Base-by-base conservation (phyloP, 2,888 invertebrate genomes). In the Drosophila sordidula region DNA sequence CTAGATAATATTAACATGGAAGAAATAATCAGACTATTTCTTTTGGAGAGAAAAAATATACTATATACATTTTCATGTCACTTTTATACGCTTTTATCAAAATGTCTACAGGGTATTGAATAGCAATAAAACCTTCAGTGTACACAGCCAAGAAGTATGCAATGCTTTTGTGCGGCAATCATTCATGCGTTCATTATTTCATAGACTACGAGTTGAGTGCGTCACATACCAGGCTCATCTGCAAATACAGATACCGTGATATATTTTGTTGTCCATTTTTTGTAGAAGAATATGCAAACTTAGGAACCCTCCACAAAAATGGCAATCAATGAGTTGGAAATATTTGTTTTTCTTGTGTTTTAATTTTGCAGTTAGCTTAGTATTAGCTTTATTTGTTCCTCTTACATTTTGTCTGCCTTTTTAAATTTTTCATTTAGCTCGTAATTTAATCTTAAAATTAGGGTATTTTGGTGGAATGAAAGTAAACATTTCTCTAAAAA, bases 271-370 rank as follows among this genome's bases (percentile, higher is more conserved):
- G 69, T 66, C 70, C 78, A 67, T 29, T 62, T 71, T 75, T 65
- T 61, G 29, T 46, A 49, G 46, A 55, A 49, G 52, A 55, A 78
- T 80, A 80, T 78, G 76, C 78, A 78, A 82, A 87, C 77, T 68
- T 49, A 47, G 45, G 50, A 51, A 51, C 56, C 59, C 62, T 45
- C 61, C 70, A 71, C 72, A 80, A 89, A 89, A 89, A 89, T 87
- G 89, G 83, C 86, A 91, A 90, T 91, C 92, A 92, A 92, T 92
- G 92, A 91, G 85, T 90, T 89, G 92, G 92, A 92, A 92, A 90
- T 87, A 88, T 90, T 80, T 75, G 77, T 76, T 16, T 51, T 76
- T 80, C 74, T 75, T 34, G 34, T 34, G 34, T 34, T 34, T 12
- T 34, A 12, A 34, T 73, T 86, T 85, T 83, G 78, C 80, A 70